These are phyloP conservation scores for Cassiopea andromeda DNA, from an alignment of 30 jellyfish, hydroid and myxozoan genomes.

Conservation along the genomic window DNA sequence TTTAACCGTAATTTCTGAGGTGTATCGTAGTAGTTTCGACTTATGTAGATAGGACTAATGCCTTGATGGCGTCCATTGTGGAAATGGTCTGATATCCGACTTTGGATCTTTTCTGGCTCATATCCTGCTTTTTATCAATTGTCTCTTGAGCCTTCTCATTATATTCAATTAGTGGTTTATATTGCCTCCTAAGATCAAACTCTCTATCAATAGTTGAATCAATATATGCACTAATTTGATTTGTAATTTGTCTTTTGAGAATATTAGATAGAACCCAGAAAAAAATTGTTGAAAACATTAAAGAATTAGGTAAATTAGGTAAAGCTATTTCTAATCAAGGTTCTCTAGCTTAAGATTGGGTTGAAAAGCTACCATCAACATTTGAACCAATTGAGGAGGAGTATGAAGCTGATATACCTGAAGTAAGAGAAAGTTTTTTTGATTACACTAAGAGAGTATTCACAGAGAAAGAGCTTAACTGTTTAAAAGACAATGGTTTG, in stretches of 20 bases:
- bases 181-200: no score
- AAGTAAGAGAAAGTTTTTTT: no score
- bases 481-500: neutral
- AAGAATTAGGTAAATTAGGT: neutral
- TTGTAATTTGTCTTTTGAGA: neutral
- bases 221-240: no score
- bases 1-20: slow-evolving; percentile 14
- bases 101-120: slow-evolving; percentile 40
- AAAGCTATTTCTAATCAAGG: neutral
- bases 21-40: slow-evolving; percentile 32
- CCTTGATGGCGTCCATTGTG: slow-evolving; percentile 34
- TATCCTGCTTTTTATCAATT: slow-evolving; percentile 28
- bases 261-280: neutral
- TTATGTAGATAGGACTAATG: neutral
- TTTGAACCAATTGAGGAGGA: neutral
- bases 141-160: neutral
- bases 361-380: neutral
- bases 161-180: no score
- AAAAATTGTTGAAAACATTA: neutral
- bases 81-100: slow-evolving; percentile 33
- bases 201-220: no score
- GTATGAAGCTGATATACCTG: neutral
- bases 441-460: neutral
- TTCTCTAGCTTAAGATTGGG: neutral
- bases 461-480: neutral